Evolutionary conservation across 92 coral and sea anemone genomes (phyloP).

Genomic region (Palythoa grandis): DNA sequence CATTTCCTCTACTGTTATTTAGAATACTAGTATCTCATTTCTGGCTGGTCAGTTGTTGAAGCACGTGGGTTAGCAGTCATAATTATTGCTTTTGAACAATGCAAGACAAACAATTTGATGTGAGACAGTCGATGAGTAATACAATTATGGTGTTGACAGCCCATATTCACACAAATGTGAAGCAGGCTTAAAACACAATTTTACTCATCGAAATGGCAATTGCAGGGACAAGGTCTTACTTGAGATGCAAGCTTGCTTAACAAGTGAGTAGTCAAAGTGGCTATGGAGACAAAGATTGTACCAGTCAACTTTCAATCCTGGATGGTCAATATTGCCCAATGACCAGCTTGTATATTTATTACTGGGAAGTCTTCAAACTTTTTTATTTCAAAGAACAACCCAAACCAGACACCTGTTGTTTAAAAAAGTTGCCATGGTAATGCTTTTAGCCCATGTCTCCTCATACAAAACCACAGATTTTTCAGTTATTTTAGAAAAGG

Average conservation of each 20-base stretch:
- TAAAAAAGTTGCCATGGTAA: not conserved
- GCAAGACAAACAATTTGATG: not conserved
- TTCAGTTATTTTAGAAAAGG: conserved; percentile 2
- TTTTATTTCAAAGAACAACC: not conserved
- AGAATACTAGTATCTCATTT: not conserved
- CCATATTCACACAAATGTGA: not conserved
- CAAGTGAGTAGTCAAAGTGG: not conserved
- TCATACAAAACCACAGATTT: not conserved
- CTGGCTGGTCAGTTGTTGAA: not conserved
- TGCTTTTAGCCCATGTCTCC: conserved; percentile 1
- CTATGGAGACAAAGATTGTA: not conserved
- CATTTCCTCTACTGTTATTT: not conserved
- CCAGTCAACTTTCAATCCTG: not conserved
- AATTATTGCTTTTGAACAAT: not conserved
- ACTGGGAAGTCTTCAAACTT: not conserved
- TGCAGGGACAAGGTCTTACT: not conserved
- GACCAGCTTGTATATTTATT: not conserved
- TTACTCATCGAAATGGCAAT: not conserved
- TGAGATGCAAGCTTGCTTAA: not conserved
- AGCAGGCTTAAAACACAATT: not conserved
- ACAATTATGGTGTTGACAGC: not conserved
- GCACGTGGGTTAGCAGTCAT: not conserved
- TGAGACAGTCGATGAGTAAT: not conserved
- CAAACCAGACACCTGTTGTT: not conserved
- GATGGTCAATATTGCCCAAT: not conserved